These are phyloP conservation scores for Molossus molossus DNA, from an alignment of 2,797 vertebrate genomes.

Conservation along the genomic window DNA sequence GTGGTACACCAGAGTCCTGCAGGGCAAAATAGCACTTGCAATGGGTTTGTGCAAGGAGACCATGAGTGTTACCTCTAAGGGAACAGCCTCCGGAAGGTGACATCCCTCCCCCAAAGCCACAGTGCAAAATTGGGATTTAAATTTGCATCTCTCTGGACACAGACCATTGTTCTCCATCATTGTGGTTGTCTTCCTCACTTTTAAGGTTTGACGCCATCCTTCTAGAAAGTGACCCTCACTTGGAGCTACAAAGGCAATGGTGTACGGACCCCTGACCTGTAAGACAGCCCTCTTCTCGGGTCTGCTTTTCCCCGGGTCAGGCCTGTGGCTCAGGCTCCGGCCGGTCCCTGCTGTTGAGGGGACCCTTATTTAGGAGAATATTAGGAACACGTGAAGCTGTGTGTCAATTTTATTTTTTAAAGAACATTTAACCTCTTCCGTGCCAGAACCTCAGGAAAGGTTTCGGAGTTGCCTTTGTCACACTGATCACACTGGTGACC, in stretches of 20 bases:
- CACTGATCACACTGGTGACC: not conserved
- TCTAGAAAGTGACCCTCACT: not conserved
- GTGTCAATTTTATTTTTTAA: constrained; percentile 45
- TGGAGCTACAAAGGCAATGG: not conserved
- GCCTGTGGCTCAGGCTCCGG: not conserved
- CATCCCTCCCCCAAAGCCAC: not conserved
- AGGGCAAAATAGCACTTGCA: not conserved
- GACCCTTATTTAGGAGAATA: constrained; percentile 30
- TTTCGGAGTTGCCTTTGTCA: not conserved
- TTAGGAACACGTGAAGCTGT: constrained; percentile 70
- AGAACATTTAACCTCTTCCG: not conserved
- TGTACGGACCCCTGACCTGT: not conserved
- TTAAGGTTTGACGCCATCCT: not conserved
- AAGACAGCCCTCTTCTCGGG: not conserved
- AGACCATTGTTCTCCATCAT: not conserved
- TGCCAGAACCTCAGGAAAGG: not conserved
- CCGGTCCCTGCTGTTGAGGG: not conserved
- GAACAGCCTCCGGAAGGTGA: not conserved
- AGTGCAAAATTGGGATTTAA: not conserved
- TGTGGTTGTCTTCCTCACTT: not conserved
- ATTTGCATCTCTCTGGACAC: not conserved
- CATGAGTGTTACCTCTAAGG: not conserved
- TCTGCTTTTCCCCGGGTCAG: not conserved
- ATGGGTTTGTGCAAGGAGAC: not conserved
- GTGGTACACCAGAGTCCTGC: not conserved